phyloP scores from a whole-genome alignment of 2,888 invertebrate species.

The Gastracanthus pulcherrimus region DNA sequence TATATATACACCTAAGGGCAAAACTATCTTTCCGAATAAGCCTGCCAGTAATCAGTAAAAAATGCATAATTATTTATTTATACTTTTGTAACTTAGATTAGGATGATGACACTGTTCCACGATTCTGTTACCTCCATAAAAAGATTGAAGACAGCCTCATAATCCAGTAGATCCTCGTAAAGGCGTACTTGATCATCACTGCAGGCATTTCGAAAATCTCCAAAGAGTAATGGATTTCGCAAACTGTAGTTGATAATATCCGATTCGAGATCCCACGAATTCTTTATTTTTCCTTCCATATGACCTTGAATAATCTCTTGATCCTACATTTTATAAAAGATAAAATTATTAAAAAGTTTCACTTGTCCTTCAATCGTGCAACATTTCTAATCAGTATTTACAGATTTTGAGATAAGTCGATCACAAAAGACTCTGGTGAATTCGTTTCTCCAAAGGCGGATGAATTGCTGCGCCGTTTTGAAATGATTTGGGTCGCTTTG shows the following conservation, averaged over 20 bases:
- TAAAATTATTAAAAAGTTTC: background rate
- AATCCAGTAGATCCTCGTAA: conserved; percentile 94
- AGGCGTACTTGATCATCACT: conserved; percentile 88
- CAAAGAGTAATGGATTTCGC: conserved; percentile 91
- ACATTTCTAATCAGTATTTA: no score
- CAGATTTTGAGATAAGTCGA: conserved; percentile 85
- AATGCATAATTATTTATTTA: no score
- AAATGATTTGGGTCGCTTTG: conserved; percentile 87
- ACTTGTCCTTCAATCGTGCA: no score
- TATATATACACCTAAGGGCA: no score
- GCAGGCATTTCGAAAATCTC: conserved; percentile 92
- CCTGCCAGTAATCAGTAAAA: no score
- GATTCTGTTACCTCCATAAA: conserved; percentile 93
- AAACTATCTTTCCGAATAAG: no score
- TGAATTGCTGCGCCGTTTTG: conserved; percentile 83
- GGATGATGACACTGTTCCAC: no score
- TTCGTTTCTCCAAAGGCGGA: conserved; percentile 95
- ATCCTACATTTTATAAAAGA: conserved; percentile 80
- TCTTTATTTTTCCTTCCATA: conserved; percentile 81
- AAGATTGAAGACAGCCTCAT: conserved; percentile 91
- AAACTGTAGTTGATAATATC: conserved; percentile 83
- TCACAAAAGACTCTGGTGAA: conserved; percentile 92
- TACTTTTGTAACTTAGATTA: no score
- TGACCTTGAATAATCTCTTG: conserved; percentile 81
- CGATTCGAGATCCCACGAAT: conserved; percentile 79